Percentiles rank a stretch among this genome's conserved stretches.
These are phyloP conservation scores for Acanthosepion lycidas DNA, from an alignment of 2,888 invertebrate species.

Conservation along the genomic window DNA sequence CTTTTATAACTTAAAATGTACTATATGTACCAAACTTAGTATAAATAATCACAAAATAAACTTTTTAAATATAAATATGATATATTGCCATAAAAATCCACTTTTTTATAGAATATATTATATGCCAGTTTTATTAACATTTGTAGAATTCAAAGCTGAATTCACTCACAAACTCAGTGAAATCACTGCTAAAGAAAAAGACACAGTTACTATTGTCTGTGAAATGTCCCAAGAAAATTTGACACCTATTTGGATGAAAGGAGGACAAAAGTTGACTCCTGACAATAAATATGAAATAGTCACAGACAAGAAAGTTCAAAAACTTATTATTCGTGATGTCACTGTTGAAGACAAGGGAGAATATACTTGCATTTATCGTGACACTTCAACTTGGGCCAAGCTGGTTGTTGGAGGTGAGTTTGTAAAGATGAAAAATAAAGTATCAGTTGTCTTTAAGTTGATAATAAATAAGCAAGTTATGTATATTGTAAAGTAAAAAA, in stretches of 20 bases:
- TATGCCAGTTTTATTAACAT: not conserved
- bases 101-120: not conserved
- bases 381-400: not conserved
- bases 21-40: too few relatives aligned
- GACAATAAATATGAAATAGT: not conserved
- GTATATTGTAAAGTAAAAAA: too few relatives aligned
- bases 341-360: not conserved
- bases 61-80: too few relatives aligned
- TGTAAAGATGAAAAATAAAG: too few relatives aligned
- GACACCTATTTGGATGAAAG: not conserved
- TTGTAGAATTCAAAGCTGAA: conserved; percentile 60
- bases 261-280: not conserved
- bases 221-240: not conserved
- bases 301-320: not conserved
- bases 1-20: too few relatives aligned
- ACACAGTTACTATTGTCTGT: not conserved
- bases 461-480: too few relatives aligned
- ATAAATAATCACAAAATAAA: too few relatives aligned
- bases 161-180: conserved; percentile 61
- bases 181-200: conserved; percentile 52
- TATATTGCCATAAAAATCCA: too few relatives aligned
- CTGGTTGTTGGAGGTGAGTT: conserved; percentile 23
- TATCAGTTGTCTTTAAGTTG: too few relatives aligned
- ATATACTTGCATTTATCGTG: not conserved
- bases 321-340: not conserved